These are phyloP conservation scores for Bellardia bayeri DNA, from an alignment of 2,888 invertebrate species.

Conservation along the genomic window DNA sequence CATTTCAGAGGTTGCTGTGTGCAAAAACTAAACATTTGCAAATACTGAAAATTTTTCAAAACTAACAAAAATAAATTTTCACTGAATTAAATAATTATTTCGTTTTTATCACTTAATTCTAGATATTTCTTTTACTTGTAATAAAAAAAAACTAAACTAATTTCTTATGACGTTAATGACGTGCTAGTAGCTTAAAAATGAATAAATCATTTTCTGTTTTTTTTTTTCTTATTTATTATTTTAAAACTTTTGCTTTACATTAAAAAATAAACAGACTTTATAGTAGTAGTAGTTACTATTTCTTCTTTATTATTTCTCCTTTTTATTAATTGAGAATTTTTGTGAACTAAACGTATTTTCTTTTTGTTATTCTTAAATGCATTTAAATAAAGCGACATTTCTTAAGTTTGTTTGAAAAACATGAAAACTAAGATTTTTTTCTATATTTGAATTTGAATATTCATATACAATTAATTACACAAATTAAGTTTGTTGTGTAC, in stretches of 20 bases:
- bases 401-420: slow-evolving; percentile 21
- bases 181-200: slow-evolving; percentile 6
- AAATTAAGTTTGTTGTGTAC: slow-evolving; percentile 22
- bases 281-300: background rate
- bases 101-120: slow-evolving; percentile 14
- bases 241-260: background rate
- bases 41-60: background rate
- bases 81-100: slow-evolving; percentile 41
- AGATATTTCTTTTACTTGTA: slow-evolving; percentile 40
- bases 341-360: slow-evolving; percentile 32
- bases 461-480: slow-evolving; percentile 3
- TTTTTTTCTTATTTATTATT: slow-evolving; percentile 42
- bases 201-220: slow-evolving; percentile 39
- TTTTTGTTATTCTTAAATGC: slow-evolving; percentile 38
- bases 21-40: background rate
- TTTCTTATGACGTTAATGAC: slow-evolving; percentile 17
- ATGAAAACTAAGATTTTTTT: background rate
- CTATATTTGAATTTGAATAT: slow-evolving; percentile 17
- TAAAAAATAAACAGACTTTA: background rate
- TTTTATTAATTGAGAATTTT: slow-evolving; percentile 40
- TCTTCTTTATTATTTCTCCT: slow-evolving; percentile 7
- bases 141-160: slow-evolving; percentile 33
- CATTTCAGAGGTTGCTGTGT: slow-evolving; percentile 23
- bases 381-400: slow-evolving; percentile 64
- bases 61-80: background rate